Percentiles rank a stretch among this genome's conserved stretches.
Conservation (phyloP, 2,888 invertebrate genomes). For the Platynereis dumerilii region DNA sequence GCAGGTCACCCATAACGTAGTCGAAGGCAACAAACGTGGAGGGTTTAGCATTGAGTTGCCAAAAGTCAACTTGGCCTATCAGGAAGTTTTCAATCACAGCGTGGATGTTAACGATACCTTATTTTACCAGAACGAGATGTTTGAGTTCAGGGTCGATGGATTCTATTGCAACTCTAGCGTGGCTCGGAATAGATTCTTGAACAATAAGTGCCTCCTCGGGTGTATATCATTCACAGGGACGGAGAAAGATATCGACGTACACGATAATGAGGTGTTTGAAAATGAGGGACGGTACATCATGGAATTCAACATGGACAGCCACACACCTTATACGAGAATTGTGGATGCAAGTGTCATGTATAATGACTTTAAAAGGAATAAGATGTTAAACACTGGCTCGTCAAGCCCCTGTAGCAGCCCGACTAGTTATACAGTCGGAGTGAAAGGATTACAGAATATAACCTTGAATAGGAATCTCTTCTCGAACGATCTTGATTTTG, state of each 20-base stretch:
- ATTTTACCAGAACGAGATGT: constrained; percentile 85
- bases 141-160: constrained; percentile 85
- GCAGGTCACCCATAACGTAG: constrained; percentile 82
- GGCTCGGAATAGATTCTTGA: constrained; percentile 81
- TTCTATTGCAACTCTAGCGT: constrained; percentile 92
- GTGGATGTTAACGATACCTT: constrained; percentile 86
- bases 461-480: constrained; percentile 88
- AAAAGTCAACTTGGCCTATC: constrained; percentile 70
- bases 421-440: constrained; percentile 78
- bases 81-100: constrained; percentile 70
- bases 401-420: constrained; percentile 43
- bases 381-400: constrained; percentile 6
- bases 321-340: constrained; percentile 79
- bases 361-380: constrained; percentile 50
- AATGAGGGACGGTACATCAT: constrained; percentile 85
- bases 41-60: constrained; percentile 90
- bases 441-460: constrained; percentile 94
- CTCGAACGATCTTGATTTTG: constrained; percentile 73
- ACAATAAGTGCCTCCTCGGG: constrained; percentile 76
- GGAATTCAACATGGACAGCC: constrained; percentile 87
- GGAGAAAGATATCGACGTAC: constrained; percentile 92
- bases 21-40: constrained; percentile 83
- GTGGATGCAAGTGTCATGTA: constrained; percentile 46
- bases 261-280: constrained; percentile 78
- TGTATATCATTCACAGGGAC: constrained; percentile 75